Percentiles rank a stretch among this genome's conserved stretches.
phyloP scores from a whole-genome alignment of 2,113 vertebrate genomes.

The Ifrita kowaldi region DNA sequence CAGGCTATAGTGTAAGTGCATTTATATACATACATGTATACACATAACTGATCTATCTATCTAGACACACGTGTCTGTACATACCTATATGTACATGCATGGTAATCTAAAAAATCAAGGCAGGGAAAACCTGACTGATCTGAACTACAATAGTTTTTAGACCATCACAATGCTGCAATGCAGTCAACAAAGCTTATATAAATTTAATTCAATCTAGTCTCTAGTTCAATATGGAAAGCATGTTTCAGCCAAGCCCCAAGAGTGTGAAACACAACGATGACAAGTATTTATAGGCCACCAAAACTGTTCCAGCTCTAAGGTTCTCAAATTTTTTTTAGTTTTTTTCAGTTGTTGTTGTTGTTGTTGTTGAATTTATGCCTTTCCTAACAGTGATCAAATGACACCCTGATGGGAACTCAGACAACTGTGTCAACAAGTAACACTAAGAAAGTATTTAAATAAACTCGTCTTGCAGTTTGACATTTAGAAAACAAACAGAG shows the following conservation, averaged over 20 bases:
- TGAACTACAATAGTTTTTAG: background rate
- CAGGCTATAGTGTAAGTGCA: background rate
- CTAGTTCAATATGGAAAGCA: background rate
- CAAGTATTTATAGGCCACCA: constrained; percentile 35
- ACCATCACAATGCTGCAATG: background rate
- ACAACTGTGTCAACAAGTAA: constrained; percentile 52
- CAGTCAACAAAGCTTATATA: background rate
- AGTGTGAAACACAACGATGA: background rate
- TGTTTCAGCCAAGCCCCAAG: constrained; percentile 8
- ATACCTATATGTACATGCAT: rapidly evolving
- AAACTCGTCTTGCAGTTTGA: constrained; percentile 24
- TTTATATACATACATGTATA: background rate
- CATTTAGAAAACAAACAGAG: constrained; percentile 33
- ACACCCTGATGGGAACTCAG: background rate
- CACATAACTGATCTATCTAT: background rate
- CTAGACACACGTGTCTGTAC: too few relatives aligned
- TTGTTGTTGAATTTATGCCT: constrained; percentile 30
- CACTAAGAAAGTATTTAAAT: constrained; percentile 29
- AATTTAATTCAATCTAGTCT: background rate
- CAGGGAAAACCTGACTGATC: background rate
- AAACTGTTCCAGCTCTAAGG: background rate
- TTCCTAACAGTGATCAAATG: background rate
- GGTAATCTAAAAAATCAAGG: background rate
- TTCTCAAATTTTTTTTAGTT: background rate
- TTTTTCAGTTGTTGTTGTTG: background rate